Base-by-base conservation (phyloP, 2,797 vertebrate genomes). In the Zalophus californianus region DNA sequence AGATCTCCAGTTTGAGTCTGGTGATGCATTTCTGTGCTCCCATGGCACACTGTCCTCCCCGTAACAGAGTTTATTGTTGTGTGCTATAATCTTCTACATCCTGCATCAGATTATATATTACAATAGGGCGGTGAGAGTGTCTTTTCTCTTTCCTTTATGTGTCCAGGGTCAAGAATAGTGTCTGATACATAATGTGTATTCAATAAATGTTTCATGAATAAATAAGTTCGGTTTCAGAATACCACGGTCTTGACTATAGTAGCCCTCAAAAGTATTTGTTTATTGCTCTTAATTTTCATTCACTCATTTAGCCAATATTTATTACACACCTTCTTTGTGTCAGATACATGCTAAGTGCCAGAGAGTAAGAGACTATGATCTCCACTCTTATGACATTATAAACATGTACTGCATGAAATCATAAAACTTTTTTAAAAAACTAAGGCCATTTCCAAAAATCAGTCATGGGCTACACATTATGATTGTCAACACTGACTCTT, bases 141-240 rank as follows among this genome's bases (percentile, higher is more conserved):
- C 62, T 62, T 27, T 89, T 3, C 5, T 83, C 41, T 77, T 88
- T 78, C 35, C 16, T 89, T 66, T 64, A 6, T 44, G 41, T 91
- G 77, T 62, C 68, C 20, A 58, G 10, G 32, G 27, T 15, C 41
- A 41, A 90, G 38, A 27, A 54, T 62, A 27, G 3, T 52, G 32
- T 84, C 54, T 82, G 54, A 62, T 38, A 56, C 1, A 62, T 44
- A 95, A 72, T 11, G 27, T 38, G 21, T 32, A 72, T 9, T 90
- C 21, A 56, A 27, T 84, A 68, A 83, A 56, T 82, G 79, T 32
- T 56, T 54, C 13, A 83, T 93, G n/a, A 82, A 91, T 54, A 89
- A 90, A 82, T 50, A 87, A 80, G 82, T 86, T 25, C 32, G 38
- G 8, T 54, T 96, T 86, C 38, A 84, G 92, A 95, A 90, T 86